These are phyloP conservation scores for Amphibalanus amphitrite DNA, from an alignment of 1,140 invertebrate genomes.

Conservation along the genomic window DNA sequence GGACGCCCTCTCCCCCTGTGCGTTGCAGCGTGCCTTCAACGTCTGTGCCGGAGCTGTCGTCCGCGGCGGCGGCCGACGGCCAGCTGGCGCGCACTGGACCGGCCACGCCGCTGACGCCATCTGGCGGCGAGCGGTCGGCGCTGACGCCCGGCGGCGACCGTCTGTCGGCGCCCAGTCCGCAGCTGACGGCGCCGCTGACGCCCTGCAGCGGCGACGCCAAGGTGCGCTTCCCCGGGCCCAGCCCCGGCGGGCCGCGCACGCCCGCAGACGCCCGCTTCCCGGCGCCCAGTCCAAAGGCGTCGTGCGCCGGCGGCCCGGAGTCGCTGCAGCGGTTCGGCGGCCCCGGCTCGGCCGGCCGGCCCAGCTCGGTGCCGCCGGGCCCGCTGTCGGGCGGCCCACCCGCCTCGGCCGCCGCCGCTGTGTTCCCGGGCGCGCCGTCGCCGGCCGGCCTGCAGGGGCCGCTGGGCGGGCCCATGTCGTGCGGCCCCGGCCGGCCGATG, in stretches of 20 bases:
- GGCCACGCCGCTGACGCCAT: slow-evolving; percentile 27
- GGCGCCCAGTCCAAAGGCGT: slow-evolving; percentile 10
- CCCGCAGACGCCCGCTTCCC: slow-evolving; percentile 8
- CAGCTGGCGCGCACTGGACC: slow-evolving; percentile 20
- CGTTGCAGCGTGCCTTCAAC: slow-evolving; percentile 9
- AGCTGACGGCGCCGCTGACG: too few species aligned
- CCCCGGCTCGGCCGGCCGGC: neutral
- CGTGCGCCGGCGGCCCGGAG: neutral
- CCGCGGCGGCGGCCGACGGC: neutral
- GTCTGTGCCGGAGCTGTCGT: neutral
- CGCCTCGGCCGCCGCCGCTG: neutral
- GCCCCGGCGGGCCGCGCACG: slow-evolving; percentile 12
- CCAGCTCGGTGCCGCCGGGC: neutral
- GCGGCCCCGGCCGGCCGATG: too few species aligned
- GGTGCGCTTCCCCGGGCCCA: slow-evolving; percentile 16
- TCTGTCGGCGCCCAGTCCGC: slow-evolving; percentile 10
- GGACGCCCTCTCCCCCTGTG: too few species aligned
- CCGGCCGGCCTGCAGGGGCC: neutral
- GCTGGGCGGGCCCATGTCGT: neutral
- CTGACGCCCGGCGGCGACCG: slow-evolving; percentile 15
- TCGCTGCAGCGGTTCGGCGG: neutral
- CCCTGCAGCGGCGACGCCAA: too few species aligned
- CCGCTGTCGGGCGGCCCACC: slow-evolving; percentile 9
- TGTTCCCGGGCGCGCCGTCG: neutral
- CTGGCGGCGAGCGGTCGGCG: slow-evolving; percentile 25